Conservation (phyloP, 2,888 invertebrate species). For the Pachycephus smyrnensis region DNA sequence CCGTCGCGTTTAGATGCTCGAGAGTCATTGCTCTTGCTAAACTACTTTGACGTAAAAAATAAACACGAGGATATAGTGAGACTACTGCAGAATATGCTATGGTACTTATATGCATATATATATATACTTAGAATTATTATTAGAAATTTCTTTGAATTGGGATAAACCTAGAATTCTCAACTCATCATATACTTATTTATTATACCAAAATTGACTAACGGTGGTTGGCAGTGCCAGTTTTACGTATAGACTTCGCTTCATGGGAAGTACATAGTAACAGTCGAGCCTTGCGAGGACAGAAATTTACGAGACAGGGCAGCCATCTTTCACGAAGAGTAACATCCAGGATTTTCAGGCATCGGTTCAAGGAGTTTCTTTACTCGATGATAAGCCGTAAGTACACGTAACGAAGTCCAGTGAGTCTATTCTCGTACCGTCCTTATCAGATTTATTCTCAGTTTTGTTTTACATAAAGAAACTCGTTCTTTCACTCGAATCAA, state of each 20-base stretch:
- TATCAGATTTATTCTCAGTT: neutral
- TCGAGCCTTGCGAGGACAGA: constrained; percentile 43
- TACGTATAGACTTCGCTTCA: constrained; percentile 32
- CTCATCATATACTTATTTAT: neutral
- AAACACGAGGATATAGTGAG: neutral
- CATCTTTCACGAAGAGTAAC: constrained; percentile 55
- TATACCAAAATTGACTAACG: neutral
- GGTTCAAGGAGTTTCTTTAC: constrained; percentile 11
- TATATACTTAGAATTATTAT: neutral
- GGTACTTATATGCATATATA: neutral
- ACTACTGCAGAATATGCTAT: neutral
- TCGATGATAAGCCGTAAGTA: neutral
- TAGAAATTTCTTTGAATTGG: neutral
- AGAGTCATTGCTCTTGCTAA: neutral
- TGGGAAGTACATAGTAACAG: constrained; percentile 27
- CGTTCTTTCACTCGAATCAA: neutral
- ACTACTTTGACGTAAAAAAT: neutral
- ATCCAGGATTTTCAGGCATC: constrained; percentile 51
- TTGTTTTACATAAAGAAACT: neutral
- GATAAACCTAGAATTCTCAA: neutral
- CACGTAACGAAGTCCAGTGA: neutral
- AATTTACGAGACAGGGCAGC: constrained; percentile 57
- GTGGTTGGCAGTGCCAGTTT: constrained; percentile 28
- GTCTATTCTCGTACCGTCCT: neutral
- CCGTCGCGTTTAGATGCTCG: neutral